Percentiles rank a stretch among this genome's conserved stretches.
These are phyloP conservation scores for Rhyacophila evoluta DNA, from an alignment of 2,888 invertebrate species.

Conservation along the genomic window DNA sequence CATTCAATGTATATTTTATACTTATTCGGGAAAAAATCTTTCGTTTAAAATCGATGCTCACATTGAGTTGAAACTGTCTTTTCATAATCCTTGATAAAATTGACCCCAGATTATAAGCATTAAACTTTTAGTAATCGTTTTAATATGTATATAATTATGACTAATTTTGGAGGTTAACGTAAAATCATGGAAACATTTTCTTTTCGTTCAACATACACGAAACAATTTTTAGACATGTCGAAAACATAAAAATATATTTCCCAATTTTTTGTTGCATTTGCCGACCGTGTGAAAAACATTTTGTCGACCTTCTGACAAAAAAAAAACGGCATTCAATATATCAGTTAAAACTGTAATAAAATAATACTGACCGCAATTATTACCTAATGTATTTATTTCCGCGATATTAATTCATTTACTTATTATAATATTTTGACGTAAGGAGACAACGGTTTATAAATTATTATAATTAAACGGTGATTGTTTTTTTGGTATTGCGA, in stretches of 20 bases:
- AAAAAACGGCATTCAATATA: not conserved
- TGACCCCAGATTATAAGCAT: no score
- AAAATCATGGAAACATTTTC: no score
- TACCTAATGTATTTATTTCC: conserved; percentile 1
- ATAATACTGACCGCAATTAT: not conserved
- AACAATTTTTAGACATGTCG: not conserved
- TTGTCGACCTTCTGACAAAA: not conserved
- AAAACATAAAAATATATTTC: no score
- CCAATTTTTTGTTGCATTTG: not conserved
- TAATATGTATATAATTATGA: no score
- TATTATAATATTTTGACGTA: not conserved
- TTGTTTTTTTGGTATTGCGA: conserved; percentile 2
- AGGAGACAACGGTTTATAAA: not conserved
- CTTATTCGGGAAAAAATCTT: no score
- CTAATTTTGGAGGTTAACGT: no score
- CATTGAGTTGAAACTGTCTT: no score
- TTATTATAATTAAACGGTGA: not conserved
- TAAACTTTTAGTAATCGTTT: no score
- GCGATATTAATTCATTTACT: not conserved
- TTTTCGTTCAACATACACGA: no score
- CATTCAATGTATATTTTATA: no score
- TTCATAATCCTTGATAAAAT: no score
- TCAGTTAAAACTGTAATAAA: not conserved
- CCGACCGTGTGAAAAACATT: not conserved
- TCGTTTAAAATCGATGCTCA: no score